phyloP scores from a whole-genome alignment of 2,113 vertebrate genomes.

The Callipepla squamata region DNA sequence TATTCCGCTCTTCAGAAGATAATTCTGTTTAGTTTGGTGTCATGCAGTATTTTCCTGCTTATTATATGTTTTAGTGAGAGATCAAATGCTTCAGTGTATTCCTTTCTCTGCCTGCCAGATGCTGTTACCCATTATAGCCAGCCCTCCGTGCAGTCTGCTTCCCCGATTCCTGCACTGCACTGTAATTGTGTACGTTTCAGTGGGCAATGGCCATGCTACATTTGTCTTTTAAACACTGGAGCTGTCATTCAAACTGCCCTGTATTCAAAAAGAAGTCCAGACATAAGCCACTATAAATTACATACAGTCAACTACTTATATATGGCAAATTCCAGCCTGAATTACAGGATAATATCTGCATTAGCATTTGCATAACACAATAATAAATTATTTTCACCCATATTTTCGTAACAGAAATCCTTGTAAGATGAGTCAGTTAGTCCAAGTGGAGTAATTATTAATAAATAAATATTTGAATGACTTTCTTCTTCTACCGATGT shows the following conservation, averaged over 20 bases:
- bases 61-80: constrained; percentile 37
- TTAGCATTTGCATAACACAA: not conserved
- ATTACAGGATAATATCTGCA: not conserved
- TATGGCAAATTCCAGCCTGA: not conserved
- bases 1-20: not conserved
- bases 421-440: not conserved
- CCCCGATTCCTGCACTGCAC: not conserved
- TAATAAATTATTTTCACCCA: not conserved
- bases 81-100: not conserved
- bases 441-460: not conserved
- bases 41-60: not conserved
- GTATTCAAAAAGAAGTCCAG: not conserved
- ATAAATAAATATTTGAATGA: not conserved
- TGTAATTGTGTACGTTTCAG: constrained; percentile 1
- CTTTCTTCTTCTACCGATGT: not conserved
- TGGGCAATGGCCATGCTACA: not conserved
- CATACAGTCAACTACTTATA: not conserved
- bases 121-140: constrained; percentile 17
- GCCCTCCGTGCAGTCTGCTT: not conserved
- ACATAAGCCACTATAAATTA: not conserved
- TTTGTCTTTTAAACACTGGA: constrained; percentile 4
- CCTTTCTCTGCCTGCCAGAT: constrained; percentile 28
- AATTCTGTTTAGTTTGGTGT: constrained; percentile 25
- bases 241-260: not conserved
- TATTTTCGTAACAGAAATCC: not conserved